These are phyloP conservation scores for Leptinotarsa tumamoca DNA, from an alignment of 2,888 invertebrate genomes.

Conservation along the genomic window DNA sequence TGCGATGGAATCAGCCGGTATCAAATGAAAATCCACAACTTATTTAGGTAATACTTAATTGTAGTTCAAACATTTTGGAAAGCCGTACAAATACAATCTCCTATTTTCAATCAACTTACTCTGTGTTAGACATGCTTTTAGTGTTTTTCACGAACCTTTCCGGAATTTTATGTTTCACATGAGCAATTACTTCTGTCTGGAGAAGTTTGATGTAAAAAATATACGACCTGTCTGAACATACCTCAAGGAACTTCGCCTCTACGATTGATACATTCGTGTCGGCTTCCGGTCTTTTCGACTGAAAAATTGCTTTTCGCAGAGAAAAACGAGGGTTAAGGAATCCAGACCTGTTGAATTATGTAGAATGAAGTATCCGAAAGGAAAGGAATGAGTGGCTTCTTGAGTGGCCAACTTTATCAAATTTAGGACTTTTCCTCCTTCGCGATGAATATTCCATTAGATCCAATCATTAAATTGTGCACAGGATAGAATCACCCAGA, in stretches of 20 bases:
- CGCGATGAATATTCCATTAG: too few species aligned
- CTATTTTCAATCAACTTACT: neutral
- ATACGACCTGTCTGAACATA: constrained; percentile 3
- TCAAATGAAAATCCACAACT: too few species aligned
- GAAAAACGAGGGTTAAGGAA: constrained; percentile 14
- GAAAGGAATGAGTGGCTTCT: neutral
- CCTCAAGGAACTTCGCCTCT: neutral
- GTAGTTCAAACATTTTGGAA: too few species aligned
- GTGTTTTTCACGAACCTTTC: neutral
- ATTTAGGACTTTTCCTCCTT: too few species aligned
- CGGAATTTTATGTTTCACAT: neutral
- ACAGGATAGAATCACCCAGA: too few species aligned
- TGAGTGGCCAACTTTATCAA: too few species aligned
- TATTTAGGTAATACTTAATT: too few species aligned
- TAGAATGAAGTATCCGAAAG: neutral
- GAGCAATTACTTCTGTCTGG: constrained; percentile 4
- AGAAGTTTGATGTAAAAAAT: constrained; percentile 2
- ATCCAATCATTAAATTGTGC: too few species aligned
- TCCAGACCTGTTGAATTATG: constrained; percentile 14
- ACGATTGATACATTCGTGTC: constrained; percentile 14
- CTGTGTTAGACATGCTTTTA: neutral
- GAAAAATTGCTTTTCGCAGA: constrained; percentile 4
- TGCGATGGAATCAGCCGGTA: too few species aligned
- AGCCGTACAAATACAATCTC: neutral
- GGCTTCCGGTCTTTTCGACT: neutral